A percentile compares a stretch with the other conserved stretches of the same genome.
phyloP scores from a whole-genome alignment of 2,888 invertebrate species.

The Melanargia galathea region DNA sequence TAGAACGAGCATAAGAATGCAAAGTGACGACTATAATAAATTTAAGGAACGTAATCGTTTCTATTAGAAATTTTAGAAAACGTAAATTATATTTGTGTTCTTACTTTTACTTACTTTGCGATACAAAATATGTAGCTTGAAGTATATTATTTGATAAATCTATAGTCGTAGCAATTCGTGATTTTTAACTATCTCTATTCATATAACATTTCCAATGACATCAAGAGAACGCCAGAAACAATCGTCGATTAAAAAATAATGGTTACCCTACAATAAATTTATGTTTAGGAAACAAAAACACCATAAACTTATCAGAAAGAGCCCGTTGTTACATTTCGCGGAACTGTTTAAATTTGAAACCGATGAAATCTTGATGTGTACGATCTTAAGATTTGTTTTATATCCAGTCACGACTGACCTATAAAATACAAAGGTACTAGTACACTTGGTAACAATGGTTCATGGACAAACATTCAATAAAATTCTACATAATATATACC shows the following conservation, averaged over 20 bases:
- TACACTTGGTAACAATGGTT: constrained; percentile 18
- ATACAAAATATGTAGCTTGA: no score
- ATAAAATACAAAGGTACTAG: constrained; percentile 33
- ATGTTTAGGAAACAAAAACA: neutral
- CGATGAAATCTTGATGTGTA: constrained; percentile 31
- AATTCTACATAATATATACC: neutral
- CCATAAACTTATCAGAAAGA: constrained; percentile 3
- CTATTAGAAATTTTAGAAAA: neutral
- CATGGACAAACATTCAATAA: constrained; percentile 19
- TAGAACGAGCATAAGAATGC: neutral
- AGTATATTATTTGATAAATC: neutral
- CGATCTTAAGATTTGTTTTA: constrained; percentile 38
- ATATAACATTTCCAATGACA: neutral
- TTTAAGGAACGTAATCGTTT: neutral
- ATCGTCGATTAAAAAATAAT: neutral
- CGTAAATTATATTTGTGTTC: neutral
- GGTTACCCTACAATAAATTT: neutral
- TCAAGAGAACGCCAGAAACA: neutral
- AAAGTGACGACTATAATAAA: neutral
- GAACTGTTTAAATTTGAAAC: constrained; percentile 28
- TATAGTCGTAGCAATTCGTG: neutral
- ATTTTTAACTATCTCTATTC: neutral
- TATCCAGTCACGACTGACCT: constrained; percentile 40
- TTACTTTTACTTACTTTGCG: neutral
- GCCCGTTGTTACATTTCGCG: constrained; percentile 18